Percentiles rank a stretch among this genome's conserved stretches.
Conservation (phyloP, 2,888 invertebrate species). For the Eupithecia abbreviata region DNA sequence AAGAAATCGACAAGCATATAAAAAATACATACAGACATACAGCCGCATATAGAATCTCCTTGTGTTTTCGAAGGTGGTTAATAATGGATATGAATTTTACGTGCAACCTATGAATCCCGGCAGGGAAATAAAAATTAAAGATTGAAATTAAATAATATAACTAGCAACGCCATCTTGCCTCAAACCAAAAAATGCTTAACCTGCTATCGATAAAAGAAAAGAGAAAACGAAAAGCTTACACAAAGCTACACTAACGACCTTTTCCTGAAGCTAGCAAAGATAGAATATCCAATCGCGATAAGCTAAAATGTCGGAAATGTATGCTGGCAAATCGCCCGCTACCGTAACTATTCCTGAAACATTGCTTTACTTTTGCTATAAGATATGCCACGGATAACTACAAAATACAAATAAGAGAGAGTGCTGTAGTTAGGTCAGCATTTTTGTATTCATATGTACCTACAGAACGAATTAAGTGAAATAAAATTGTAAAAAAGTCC, state of each 20-base stretch:
- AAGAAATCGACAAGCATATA: too few relatives aligned
- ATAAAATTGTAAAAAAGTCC: too few relatives aligned
- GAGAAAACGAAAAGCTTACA: not conserved
- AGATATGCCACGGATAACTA: not conserved
- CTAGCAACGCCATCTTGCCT: not conserved
- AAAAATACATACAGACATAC: too few relatives aligned
- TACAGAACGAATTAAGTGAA: too few relatives aligned
- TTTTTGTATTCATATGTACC: too few relatives aligned
- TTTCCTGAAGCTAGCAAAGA: constrained; percentile 12
- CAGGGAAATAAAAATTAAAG: not conserved
- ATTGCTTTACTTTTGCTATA: not conserved
- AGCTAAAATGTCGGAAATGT: constrained; percentile 8
- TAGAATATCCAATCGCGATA: constrained; percentile 13
- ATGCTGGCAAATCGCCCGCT: constrained; percentile 10
- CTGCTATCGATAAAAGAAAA: not conserved
- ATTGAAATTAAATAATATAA: not conserved
- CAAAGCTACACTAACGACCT: not conserved
- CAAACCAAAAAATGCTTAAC: not conserved
- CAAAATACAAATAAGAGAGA: not conserved
- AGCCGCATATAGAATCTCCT: too few relatives aligned
- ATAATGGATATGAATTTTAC: not conserved
- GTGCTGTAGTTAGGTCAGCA: too few relatives aligned
- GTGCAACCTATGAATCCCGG: not conserved
- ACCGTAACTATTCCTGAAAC: constrained; percentile 3
- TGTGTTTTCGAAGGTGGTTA: too few relatives aligned